Conservation (phyloP, 1,140 invertebrate species). For the Cydia pomonella region DNA sequence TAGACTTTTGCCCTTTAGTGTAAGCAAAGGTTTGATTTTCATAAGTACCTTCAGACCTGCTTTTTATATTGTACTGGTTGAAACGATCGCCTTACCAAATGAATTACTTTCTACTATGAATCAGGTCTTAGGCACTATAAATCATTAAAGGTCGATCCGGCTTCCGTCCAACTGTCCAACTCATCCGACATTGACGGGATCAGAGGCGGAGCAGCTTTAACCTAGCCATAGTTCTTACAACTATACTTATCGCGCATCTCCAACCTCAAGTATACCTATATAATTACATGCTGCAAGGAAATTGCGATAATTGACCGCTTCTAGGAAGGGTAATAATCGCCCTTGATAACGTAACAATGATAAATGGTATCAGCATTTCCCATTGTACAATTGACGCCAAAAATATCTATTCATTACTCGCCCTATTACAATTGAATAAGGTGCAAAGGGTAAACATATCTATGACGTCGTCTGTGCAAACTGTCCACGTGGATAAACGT, state of each 20-base stretch:
- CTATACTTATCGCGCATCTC: conserved; percentile 10
- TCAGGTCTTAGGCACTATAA: too few relatives aligned
- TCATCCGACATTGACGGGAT: background rate
- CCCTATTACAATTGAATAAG: background rate
- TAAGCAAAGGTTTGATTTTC: too few relatives aligned
- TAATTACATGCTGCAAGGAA: conserved; percentile 66
- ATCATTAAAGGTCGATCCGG: too few relatives aligned
- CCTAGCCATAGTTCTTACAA: background rate
- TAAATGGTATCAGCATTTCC: conserved; percentile 60
- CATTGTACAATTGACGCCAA: conserved; percentile 43
- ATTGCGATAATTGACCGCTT: conserved; percentile 63
- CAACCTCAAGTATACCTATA: conserved; percentile 35
- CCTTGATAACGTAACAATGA: conserved; percentile 59
- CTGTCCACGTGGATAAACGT: conserved; percentile 2
- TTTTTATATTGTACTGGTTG: too few relatives aligned
- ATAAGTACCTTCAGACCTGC: too few relatives aligned
- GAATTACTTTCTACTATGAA: too few relatives aligned
- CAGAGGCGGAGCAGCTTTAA: background rate
- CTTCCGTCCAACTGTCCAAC: background rate
- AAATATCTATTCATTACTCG: background rate
- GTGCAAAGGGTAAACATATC: background rate
- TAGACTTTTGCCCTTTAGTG: too few relatives aligned
- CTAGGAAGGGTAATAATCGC: conserved; percentile 57
- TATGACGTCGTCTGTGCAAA: background rate
- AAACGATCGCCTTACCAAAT: too few relatives aligned